Percentiles rank a stretch among this genome's conserved stretches.
phyloP scores from a whole-genome alignment of 1,140 invertebrate species.

The Tetragonula clypearis region DNA sequence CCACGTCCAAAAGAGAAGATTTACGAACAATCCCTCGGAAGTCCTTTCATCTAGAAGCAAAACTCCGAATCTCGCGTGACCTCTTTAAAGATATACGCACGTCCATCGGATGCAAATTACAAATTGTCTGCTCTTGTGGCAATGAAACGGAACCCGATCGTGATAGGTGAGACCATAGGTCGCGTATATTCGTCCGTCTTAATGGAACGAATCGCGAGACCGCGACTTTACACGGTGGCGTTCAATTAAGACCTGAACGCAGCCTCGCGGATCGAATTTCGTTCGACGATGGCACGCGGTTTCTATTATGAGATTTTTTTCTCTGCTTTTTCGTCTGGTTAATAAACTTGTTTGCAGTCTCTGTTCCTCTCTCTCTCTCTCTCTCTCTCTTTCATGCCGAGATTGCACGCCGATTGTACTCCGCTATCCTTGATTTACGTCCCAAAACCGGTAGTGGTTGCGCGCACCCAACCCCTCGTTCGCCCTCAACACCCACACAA shows the following conservation, averaged over 20 bases:
- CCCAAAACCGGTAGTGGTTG: slow-evolving; percentile 61
- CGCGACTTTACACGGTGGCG: neutral
- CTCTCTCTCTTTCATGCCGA: slow-evolving; percentile 20
- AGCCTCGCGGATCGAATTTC: slow-evolving; percentile 11
- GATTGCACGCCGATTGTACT: slow-evolving; percentile 58
- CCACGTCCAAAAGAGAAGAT: neutral
- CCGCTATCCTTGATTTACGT: slow-evolving; percentile 65
- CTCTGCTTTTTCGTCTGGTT: slow-evolving; percentile 28
- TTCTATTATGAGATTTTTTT: slow-evolving; percentile 32
- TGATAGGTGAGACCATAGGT: slow-evolving; percentile 4
- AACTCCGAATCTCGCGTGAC: slow-evolving; percentile 19
- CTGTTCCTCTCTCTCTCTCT: neutral
- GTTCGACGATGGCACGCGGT: neutral
- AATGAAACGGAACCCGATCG: neutral
- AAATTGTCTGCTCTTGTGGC: slow-evolving; percentile 6
- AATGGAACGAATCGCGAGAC: neutral
- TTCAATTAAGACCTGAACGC: slow-evolving; percentile 37
- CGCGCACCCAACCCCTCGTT: neutral
- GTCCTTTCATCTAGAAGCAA: neutral
- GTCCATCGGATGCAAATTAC: slow-evolving; percentile 14
- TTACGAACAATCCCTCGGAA: neutral
- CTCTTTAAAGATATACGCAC: neutral
- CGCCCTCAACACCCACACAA: slow-evolving; percentile 10
- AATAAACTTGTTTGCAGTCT: slow-evolving; percentile 57
- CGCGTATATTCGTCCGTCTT: neutral